These are phyloP conservation scores for Illadopsis cleaveri DNA, from an alignment of 2,113 vertebrate genomes.

Conservation along the genomic window DNA sequence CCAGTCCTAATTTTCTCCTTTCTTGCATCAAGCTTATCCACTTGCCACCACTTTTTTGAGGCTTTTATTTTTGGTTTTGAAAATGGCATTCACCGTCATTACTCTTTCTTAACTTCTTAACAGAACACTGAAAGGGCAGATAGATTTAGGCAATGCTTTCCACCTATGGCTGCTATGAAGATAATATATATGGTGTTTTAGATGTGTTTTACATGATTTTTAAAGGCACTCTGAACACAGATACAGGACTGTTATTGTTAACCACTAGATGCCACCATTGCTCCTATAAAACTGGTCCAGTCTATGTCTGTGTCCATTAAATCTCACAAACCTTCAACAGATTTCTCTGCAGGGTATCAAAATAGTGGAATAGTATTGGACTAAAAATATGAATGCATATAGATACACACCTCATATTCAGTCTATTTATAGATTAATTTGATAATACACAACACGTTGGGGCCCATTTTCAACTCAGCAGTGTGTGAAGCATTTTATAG, in stretches of 20 bases:
- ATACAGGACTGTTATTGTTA: not conserved
- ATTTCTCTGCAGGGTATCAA: not conserved
- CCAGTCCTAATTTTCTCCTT: not conserved
- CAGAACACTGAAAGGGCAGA: not conserved
- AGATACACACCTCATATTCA: not conserved
- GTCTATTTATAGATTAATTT: not conserved
- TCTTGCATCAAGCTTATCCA: not conserved
- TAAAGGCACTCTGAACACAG: not conserved
- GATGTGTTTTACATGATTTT: not conserved
- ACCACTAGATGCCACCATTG: constrained; percentile 70
- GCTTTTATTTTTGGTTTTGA: not conserved
- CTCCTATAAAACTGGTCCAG: not conserved
- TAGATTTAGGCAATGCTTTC: not conserved
- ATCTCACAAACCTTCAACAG: not conserved
- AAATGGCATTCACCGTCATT: not conserved
- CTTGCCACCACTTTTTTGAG: not conserved
- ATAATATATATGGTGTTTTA: not conserved
- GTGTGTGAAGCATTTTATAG: not conserved
- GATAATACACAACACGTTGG: not conserved
- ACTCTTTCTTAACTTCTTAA: not conserved
- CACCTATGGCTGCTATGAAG: rapidly evolving
- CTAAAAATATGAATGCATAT: not conserved
- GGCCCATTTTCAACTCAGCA: not conserved
- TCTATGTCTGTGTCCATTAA: not conserved
- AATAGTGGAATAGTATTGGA: not conserved